Base-by-base conservation (phyloP, 1,140 invertebrate genomes). In the Pararge aegeria region DNA sequence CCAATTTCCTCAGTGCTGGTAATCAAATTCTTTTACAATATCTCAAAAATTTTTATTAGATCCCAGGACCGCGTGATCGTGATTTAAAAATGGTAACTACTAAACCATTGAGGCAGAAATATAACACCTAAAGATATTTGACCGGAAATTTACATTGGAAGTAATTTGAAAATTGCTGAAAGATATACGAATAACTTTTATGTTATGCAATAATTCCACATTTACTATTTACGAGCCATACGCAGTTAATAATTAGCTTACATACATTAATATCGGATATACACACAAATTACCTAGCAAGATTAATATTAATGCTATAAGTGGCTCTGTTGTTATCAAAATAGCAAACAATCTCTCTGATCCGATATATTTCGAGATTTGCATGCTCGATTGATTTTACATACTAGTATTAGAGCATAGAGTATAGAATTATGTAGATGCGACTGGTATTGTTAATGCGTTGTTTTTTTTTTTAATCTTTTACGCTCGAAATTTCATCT, bases 351-450 rank as follows among this genome's bases (percentile, higher is more conserved):
- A 49, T 40, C 44, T 27, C 13, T 16, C 42, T 54, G 49, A 60
- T 60, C 44, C 50, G 34, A 38, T 30, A 30, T 58, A 20, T 58
- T 58, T 58, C 37, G 56, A 58, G 48, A 52, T 58, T 58, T 58
- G 56, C 48, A 58, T 58, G 49, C 21, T 9, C 56, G 38, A 58
- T 51, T 58, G 56, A 52, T 51, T 51, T 30, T 58, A 30, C 10
- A 21, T 40, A 42, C 37, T 16, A 29, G 49, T 27, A 37, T 54
- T 27, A 40, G 20, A 38, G 15, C 52, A 54, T 54, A 54, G 52
- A 54, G 10, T 42, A 42, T 20, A 16, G 27, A 24, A 16, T 40
- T 9, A 1, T 54, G 15, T 3, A 42, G 37, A 54, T 54, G 13
- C 29, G 37, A 40, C 29, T 10, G 15, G 5, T 5, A 20, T 2